Base-by-base conservation (phyloP, 2,888 invertebrate genomes). In the Stenichneumon culpator region DNA sequence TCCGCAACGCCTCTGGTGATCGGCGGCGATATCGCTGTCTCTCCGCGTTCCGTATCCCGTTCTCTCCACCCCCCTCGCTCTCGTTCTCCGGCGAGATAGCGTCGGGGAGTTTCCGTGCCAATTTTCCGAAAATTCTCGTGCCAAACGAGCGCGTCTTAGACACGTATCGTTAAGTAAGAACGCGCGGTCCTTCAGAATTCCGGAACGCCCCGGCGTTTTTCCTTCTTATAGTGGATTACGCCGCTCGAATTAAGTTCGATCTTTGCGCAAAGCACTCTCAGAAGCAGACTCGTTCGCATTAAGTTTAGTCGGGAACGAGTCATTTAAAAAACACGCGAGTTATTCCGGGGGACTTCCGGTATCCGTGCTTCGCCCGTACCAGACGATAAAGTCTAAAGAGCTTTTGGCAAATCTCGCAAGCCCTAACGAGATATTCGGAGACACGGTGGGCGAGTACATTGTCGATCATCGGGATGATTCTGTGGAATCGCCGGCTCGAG, bases 161-260 rank as follows among this genome's bases (percentile, higher is more conserved):
- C 86, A 88, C 90, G 91, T 90, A 89, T 90, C 90, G 91, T 92
- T 91, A 89, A 87, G 88, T 86, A 87, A 87, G 89, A 88, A 89
- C 88, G 89, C 89, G 22, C 86, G 83, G 87, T 88, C 85, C 87
- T 88, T 87, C 86, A 70, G 63, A 83, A 88, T 86, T 87, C 86
- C 85, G 82, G 80, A 83, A 86, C 86, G 86, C 83, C 79, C 77
- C 83, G 57, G 60, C 57, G 86, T 84, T 73, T 79, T 63, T 86
- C 47, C 77, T 77, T 69, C 83, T 86, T 87, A 87, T 85, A 87
- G 86, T 84, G 82, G 85, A 57, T 87, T 87, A 81, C 87, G 73
- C 69, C 78, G 72, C 82, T 86, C 65, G 74, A 73, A 77, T 82
- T 83, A 79, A 85, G 77, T 86, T 85, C 79, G 75, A 84, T 83